Conservation (phyloP, 2,888 invertebrate species). For the Polymixis lichenea region DNA sequence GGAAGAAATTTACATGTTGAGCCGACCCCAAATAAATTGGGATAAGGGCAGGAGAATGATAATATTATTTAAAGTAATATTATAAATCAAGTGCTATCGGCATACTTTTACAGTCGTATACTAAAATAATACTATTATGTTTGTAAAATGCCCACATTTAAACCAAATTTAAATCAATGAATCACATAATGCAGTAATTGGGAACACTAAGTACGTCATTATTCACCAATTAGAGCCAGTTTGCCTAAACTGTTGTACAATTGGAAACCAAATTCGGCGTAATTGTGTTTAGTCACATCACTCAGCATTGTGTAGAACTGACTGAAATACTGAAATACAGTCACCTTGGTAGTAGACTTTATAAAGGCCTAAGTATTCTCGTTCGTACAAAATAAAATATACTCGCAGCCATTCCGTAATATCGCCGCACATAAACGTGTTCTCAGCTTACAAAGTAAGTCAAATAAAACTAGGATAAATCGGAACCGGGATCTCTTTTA, state of each 20-base stretch:
- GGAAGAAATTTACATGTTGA: no score
- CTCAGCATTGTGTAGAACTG: background rate
- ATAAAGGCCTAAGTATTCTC: background rate
- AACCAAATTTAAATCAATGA: no score
- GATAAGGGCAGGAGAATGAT: no score
- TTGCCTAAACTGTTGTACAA: constrained; percentile 16
- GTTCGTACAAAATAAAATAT: background rate
- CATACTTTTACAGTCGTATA: background rate
- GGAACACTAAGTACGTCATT: background rate
- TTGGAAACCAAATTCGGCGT: constrained; percentile 21
- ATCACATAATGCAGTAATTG: no score
- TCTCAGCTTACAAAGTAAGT: constrained; percentile 25
- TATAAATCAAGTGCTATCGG: no score
- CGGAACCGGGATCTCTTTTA: background rate
- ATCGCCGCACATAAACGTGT: constrained; percentile 15
- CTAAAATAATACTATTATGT: background rate
- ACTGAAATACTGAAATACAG: background rate
- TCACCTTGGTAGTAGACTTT: background rate
- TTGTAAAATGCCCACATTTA: no score
- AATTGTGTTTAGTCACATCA: constrained; percentile 21
- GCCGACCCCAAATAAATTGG: no score
- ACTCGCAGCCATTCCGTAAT: constrained; percentile 5
- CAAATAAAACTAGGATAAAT: constrained; percentile 21
- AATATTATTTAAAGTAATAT: no score
- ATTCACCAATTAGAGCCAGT: constrained; percentile 26